Conservation (phyloP, 2,888 invertebrate species). For the Epistrophe grossulariae region DNA sequence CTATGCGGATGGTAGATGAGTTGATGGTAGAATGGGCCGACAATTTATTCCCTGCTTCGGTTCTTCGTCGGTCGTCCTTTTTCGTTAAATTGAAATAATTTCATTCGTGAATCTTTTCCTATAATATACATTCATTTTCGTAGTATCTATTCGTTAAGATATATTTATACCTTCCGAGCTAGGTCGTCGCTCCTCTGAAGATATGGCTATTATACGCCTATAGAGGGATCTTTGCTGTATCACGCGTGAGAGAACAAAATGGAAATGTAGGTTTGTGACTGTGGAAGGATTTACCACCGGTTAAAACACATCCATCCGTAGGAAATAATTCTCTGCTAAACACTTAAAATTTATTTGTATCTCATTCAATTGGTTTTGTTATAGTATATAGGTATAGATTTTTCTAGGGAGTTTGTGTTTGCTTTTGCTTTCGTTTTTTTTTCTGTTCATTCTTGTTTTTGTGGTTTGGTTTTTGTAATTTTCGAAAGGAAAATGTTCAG, state of each 20-base stretch:
- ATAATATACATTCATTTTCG: neutral
- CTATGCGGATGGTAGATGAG: neutral
- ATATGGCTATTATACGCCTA: slow-evolving; percentile 4
- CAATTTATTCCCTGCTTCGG: slow-evolving; percentile 56
- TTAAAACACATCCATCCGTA: slow-evolving; percentile 60
- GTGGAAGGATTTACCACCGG: slow-evolving; percentile 52
- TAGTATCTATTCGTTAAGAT: slow-evolving; percentile 8
- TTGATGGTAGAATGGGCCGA: slow-evolving; percentile 10
- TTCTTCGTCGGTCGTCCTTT: slow-evolving; percentile 49
- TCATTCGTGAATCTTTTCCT: slow-evolving; percentile 48
- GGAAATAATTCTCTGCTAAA: slow-evolving; percentile 69
- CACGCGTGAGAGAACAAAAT: slow-evolving; percentile 70
- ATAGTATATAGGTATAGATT: slow-evolving; percentile 54
- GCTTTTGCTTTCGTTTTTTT: neutral
- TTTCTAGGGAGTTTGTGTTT: slow-evolving; percentile 28
- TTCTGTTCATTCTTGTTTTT: slow-evolving; percentile 3
- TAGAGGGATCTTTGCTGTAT: slow-evolving; percentile 62
- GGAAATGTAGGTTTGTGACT: slow-evolving; percentile 37
- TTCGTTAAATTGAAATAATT: slow-evolving; percentile 67
- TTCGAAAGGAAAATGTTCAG: slow-evolving; percentile 25
- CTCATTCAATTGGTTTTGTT: slow-evolving; percentile 73
- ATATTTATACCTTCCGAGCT: slow-evolving; percentile 11
- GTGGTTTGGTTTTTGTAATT: slow-evolving; percentile 37
- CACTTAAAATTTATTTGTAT: slow-evolving; percentile 74
- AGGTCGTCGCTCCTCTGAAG: neutral